Percentiles rank a stretch among this genome's conserved stretches.
phyloP scores from a whole-genome alignment of 2,888 invertebrate species.

The Rhamphomyia laevipes region DNA sequence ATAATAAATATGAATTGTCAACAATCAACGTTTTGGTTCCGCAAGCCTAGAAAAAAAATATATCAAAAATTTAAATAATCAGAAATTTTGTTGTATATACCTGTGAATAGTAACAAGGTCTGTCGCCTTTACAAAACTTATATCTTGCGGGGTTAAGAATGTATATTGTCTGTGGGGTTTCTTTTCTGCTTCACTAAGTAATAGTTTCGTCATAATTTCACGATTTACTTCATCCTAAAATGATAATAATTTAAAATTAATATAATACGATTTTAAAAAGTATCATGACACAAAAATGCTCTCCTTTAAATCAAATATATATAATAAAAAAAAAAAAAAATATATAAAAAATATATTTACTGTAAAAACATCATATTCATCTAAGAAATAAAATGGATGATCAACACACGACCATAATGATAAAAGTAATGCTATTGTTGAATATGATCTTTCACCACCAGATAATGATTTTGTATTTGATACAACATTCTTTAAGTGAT shows the following conservation, averaged over 20 bases:
- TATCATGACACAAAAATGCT: background rate
- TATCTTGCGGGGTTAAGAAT: slow-evolving; percentile 80
- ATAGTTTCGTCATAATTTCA: slow-evolving; percentile 61
- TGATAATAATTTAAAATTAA: slow-evolving; percentile 8
- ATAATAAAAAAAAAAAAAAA: background rate
- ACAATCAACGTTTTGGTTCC: slow-evolving; percentile 10
- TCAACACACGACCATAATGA: slow-evolving; percentile 87
- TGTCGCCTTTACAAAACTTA: slow-evolving; percentile 43
- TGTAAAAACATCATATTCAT: slow-evolving; percentile 97
- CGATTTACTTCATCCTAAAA: slow-evolving; percentile 74
- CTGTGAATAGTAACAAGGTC: slow-evolving; percentile 47
- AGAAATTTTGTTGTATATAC: slow-evolving; percentile 35
- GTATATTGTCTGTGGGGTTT: slow-evolving; percentile 66
- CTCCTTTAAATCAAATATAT: background rate
- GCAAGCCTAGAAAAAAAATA: slow-evolving; percentile 2
- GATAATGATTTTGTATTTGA: slow-evolving; percentile 61
- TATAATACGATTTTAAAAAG: background rate
- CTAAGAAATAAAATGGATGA: slow-evolving; percentile 86
- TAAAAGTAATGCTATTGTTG: slow-evolving; percentile 88
- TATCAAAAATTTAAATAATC: background rate
- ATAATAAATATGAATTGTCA: background rate
- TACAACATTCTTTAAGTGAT: slow-evolving; percentile 33
- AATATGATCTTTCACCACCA: slow-evolving; percentile 91
- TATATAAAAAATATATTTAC: slow-evolving; percentile 37
- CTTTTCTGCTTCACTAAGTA: slow-evolving; percentile 59